A percentile compares a stretch with the other conserved stretches of the same genome.
Evolutionary conservation across 2,113 vertebrate genomes (phyloP).

Genomic region (Sander vitreus): DNA sequence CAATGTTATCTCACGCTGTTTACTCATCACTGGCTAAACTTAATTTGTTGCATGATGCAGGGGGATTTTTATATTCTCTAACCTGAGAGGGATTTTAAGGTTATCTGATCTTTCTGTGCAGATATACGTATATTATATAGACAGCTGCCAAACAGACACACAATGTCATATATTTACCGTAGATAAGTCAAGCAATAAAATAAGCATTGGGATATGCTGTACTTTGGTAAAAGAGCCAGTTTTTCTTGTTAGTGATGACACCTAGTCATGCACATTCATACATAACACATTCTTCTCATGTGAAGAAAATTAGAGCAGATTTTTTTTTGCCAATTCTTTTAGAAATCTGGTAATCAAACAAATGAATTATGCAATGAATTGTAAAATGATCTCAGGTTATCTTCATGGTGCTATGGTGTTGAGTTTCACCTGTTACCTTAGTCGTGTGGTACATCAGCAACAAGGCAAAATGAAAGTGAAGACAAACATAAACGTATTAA

Average conservation of each 20-base stretch:
- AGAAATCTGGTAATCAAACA: background rate
- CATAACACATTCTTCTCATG: background rate
- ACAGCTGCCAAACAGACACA: background rate
- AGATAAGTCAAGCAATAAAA: background rate
- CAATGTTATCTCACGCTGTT: constrained; percentile 24
- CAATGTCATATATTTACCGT: background rate
- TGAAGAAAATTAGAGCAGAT: background rate
- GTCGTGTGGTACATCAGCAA: background rate
- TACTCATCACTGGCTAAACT: constrained; percentile 7
- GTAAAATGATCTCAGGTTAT: constrained; percentile 44
- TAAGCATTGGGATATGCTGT: background rate
- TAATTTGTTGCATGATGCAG: constrained; percentile 1
- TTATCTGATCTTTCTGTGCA: background rate
- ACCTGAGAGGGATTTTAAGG: background rate
- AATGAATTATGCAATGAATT: constrained; percentile 47
- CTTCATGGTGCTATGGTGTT: constrained; percentile 27
- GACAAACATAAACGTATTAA: background rate
- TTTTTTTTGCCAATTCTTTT: background rate
- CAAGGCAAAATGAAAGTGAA: background rate
- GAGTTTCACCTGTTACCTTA: constrained; percentile 32
- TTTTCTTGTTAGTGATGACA: background rate
- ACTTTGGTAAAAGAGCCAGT: background rate
- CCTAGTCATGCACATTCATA: too few relatives aligned
- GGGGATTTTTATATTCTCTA: background rate
- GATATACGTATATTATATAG: background rate